Conservation (phyloP, 1,140 invertebrate genomes). For the Ceratosolen fusciceps region DNA sequence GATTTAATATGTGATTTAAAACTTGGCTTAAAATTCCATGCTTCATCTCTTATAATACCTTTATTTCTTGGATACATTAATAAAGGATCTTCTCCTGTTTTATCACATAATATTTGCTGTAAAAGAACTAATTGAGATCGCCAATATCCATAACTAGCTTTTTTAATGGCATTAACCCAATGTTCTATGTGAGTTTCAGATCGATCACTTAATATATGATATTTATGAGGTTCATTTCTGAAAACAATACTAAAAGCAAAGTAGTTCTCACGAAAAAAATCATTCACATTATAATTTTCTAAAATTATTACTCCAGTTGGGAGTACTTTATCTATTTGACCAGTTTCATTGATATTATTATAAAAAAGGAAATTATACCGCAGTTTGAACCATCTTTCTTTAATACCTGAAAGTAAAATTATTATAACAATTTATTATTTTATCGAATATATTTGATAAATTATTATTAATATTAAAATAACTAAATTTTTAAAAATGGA, state of each 20-base stretch:
- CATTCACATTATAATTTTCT: slow-evolving; percentile 79
- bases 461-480: no score
- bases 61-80: slow-evolving; percentile 77
- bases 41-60: slow-evolving; percentile 68
- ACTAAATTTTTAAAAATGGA: no score
- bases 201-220: slow-evolving; percentile 76
- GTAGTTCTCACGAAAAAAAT: slow-evolving; percentile 74
- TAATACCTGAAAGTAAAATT: slow-evolving; percentile 71
- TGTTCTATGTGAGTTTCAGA: slow-evolving; percentile 75
- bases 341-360: slow-evolving; percentile 79
- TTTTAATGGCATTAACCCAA: slow-evolving; percentile 75
- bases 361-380: slow-evolving; percentile 81
- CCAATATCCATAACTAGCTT: slow-evolving; percentile 77
- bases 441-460: no score
- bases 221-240: slow-evolving; percentile 78
- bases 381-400: slow-evolving; percentile 82
- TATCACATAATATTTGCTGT: slow-evolving; percentile 74
- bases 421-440: background rate
- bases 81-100: slow-evolving; percentile 78
- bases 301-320: slow-evolving; percentile 79
- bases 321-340: slow-evolving; percentile 76
- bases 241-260: slow-evolving; percentile 80
- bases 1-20: slow-evolving; percentile 66
- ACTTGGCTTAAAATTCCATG: slow-evolving; percentile 60
- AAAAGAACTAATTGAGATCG: slow-evolving; percentile 73